These are phyloP conservation scores for Phalacrocorax pelagicus DNA, from an alignment of 2,113 vertebrate genomes.

Conservation along the genomic window DNA sequence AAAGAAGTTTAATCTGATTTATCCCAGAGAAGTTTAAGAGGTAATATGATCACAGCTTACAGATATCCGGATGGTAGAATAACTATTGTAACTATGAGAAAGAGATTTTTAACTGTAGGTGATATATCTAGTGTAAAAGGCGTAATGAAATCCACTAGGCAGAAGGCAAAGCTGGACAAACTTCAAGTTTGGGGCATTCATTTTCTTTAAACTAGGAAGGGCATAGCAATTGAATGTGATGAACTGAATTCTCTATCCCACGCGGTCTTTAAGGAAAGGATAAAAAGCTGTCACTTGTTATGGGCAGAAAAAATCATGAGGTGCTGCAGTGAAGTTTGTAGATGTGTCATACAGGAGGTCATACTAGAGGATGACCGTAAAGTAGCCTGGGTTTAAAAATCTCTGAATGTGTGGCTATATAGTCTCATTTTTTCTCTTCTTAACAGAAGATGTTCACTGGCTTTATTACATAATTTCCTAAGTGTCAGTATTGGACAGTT, in stretches of 20 bases:
- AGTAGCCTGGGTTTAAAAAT: not conserved
- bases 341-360: not conserved
- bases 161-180: not conserved
- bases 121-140: not conserved
- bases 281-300: not conserved
- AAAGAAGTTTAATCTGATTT: conserved; percentile 53
- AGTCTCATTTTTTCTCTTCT: conserved; percentile 41
- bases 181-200: not conserved
- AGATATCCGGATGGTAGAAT: not conserved
- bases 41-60: conserved; percentile 13
- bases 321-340: not conserved
- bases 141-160: not conserved
- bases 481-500: not conserved
- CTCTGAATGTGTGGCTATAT: not conserved
- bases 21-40: conserved; percentile 29
- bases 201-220: not conserved
- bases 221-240: not conserved
- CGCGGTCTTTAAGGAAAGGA: not conserved
- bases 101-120: not conserved
- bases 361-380: not conserved
- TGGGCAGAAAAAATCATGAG: not conserved
- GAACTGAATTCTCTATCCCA: not conserved
- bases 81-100: not conserved
- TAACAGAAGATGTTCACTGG: conserved; percentile 20
- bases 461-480: conserved; percentile 5